Percentiles rank a stretch among this genome's conserved stretches.
Conservation (phyloP, 2,113 vertebrate genomes). For the Cacatua alba region DNA sequence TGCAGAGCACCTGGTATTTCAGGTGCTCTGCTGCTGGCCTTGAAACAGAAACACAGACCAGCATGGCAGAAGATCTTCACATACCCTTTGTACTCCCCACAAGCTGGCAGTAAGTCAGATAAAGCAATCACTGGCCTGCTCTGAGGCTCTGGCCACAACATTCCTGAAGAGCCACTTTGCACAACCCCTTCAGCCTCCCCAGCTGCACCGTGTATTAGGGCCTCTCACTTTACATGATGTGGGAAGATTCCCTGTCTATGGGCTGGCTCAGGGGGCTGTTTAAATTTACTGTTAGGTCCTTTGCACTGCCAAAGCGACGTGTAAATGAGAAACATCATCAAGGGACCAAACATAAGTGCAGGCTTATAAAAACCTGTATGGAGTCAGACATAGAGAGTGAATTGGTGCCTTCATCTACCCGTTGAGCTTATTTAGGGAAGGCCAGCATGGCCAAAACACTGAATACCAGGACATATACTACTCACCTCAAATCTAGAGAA, state of each 20-base stretch:
- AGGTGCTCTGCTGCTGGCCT: neutral
- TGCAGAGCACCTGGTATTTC: neutral
- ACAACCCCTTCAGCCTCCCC: neutral
- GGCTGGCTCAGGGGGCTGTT: neutral
- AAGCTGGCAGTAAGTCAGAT: neutral
- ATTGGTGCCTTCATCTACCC: neutral
- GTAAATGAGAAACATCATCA: neutral
- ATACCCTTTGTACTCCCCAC: neutral
- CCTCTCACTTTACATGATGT: neutral
- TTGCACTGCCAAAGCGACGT: fast-evolving
- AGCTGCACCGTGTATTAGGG: neutral
- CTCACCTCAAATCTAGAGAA: neutral
- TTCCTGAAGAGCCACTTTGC: neutral
- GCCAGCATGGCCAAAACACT: neutral
- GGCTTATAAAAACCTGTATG: neutral
- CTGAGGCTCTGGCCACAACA: neutral
- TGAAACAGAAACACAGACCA: neutral
- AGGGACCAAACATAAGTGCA: neutral
- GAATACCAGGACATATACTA: neutral
- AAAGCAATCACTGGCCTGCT: neutral
- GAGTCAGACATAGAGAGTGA: neutral
- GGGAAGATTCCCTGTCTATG: neutral
- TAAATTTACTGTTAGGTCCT: neutral
- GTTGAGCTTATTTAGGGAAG: neutral
- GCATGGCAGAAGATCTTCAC: neutral